Evolutionary conservation across 2,797 vertebrate species (phyloP).

Genomic region (Coregonus suidteri): DNA sequence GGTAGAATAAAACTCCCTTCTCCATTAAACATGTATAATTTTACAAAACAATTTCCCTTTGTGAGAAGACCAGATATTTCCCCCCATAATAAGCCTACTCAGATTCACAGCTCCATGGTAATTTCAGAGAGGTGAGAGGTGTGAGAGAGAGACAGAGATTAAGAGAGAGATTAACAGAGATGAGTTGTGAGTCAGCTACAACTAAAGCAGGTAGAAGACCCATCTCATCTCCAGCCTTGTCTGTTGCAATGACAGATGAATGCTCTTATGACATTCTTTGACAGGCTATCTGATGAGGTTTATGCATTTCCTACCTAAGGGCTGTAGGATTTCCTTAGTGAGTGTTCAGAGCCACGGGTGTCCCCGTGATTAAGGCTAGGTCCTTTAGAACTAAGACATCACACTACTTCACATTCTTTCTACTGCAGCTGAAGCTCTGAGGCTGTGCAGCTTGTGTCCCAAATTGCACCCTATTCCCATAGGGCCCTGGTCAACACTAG

Average conservation of each 20-base stretch:
- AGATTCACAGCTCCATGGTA: neutral
- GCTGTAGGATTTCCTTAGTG: neutral
- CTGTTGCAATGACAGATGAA: constrained; percentile 12
- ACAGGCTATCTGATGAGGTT: neutral
- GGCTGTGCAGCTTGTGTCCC: too few species aligned
- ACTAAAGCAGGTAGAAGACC: neutral
- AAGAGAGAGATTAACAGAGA: neutral
- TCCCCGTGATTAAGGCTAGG: neutral
- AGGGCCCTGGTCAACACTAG: too few species aligned
- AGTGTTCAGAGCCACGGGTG: neutral
- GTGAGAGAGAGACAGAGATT: neutral
- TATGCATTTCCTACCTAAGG: neutral
- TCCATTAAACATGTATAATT: too few species aligned
- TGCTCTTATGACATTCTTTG: neutral
- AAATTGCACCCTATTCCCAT: too few species aligned
- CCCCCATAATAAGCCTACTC: neutral
- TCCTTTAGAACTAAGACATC: neutral
- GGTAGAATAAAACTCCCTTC: too few species aligned
- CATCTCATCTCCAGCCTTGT: neutral
- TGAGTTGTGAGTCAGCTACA: constrained; percentile 6
- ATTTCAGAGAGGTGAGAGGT: neutral
- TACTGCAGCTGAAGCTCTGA: neutral
- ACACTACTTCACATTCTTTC: neutral
- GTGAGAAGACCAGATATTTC: neutral
- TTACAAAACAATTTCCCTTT: neutral